These are phyloP conservation scores for Anomalospiza imberbis DNA, from an alignment of 2,797 vertebrate genomes.

Conservation along the genomic window DNA sequence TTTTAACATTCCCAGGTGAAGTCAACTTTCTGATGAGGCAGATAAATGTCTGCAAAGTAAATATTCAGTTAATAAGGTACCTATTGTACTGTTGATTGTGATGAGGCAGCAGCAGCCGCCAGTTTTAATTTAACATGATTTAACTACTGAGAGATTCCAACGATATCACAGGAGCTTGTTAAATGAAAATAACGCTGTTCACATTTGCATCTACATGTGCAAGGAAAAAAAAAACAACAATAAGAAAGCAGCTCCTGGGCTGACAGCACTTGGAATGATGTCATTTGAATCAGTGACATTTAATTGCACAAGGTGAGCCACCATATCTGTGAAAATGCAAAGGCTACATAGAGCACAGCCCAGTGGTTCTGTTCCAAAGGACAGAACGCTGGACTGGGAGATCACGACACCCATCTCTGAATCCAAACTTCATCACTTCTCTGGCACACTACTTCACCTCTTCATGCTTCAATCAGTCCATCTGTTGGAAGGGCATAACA, in stretches of 20 bases:
- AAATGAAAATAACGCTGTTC: background rate
- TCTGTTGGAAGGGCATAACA: background rate
- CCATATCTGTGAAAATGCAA: fast-evolving
- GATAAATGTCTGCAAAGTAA: slow-evolving; percentile 60
- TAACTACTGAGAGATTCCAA: slow-evolving; percentile 15
- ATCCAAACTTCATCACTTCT: background rate
- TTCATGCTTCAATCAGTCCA: background rate
- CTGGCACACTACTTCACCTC: background rate
- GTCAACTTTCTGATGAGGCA: slow-evolving; percentile 53
- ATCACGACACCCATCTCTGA: background rate
- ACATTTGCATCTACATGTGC: slow-evolving; percentile 18
- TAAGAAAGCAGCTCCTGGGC: background rate
- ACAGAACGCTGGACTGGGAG: background rate
- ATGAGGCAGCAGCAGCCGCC: background rate
- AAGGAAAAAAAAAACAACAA: background rate
- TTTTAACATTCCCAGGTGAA: slow-evolving; percentile 54
- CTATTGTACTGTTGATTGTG: slow-evolving; percentile 46
- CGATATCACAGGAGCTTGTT: slow-evolving; percentile 23
- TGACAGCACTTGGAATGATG: background rate
- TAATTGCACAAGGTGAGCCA: background rate
- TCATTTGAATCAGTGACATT: background rate
- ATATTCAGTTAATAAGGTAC: slow-evolving; percentile 43
- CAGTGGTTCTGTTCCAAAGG: background rate
- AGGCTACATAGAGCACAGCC: background rate
- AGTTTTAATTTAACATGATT: slow-evolving; percentile 63